Evolutionary conservation across 2,113 vertebrate species (phyloP), one percentile per base, ranked within the genome.

Genomic region (Tyrannus savana): DNA sequence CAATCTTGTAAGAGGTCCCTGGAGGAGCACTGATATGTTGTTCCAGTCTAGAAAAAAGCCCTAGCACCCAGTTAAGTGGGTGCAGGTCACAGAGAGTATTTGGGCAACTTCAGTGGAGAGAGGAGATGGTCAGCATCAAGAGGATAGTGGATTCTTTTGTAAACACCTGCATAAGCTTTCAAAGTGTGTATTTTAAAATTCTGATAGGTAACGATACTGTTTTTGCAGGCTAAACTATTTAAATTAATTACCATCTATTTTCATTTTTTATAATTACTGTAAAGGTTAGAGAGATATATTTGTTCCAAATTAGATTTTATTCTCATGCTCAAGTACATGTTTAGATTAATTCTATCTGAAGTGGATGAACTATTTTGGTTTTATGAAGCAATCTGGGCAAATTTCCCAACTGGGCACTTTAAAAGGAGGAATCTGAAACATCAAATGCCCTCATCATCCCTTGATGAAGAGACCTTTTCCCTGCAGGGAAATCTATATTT

Each of bases 391-490:
- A 91, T 91, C 67, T 89, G 62, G 77, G 52, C 52, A 87, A 82
- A 93, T 95, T 96, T 93, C 69, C 81, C 84, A 91, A 82, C 66
- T 72, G 89, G 74, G 84, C 81, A 92, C 91, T 94, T 95, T 66
- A 82, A 73, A 95, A 91, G 53, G 46, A 84, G 23, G 50, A 87
- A 73, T 82, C 58, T 64, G 66, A 92, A 95, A 68, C 69, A 83
- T 66, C 41, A 49, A 62, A 84, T 73, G 35, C 62, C 33, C 44
- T 89, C 75, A 56, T 89, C 66, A 41, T 73, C 64, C 73, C 52
- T n/a, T 52, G 87, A 84, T 79, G 69, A 89, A 78, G 37, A 87
- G 49, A 84, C n/a, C 17, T 82, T 89, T 87, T 19, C 42, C 37
- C 58, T 87, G 37, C 39, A 82, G 73, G 58, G 74, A 92, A 92